Evolutionary conservation across 2,113 vertebrate genomes (phyloP), one percentile per base, ranked within the genome.

Genomic region (Triplophysa rosa): DNA sequence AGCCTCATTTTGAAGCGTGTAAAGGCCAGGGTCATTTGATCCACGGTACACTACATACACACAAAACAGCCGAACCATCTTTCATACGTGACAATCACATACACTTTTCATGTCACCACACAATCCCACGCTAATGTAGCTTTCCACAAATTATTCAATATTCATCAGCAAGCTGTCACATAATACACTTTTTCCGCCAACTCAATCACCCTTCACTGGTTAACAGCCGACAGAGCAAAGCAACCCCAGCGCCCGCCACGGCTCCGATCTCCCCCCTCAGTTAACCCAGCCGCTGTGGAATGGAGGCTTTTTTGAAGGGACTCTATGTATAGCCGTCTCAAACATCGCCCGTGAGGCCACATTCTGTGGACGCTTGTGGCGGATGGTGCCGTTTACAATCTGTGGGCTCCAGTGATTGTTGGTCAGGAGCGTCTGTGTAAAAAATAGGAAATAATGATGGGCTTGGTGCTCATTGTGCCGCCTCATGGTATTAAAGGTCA

Each of bases 141-240:
- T 83, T 71, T 54, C 79, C 69, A 79, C 69, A 68, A 77, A 71
- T 63, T 88, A 89, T 90, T 89, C 86, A 91, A 87, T 91, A 93
- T 91, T 88, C 81, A 92, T 86, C 86, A 89, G 68, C 86, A 89
- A 90, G 88, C 87, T 91, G 90, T 88, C 89, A 89, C 86, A 87
- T 89, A 91, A 90, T 81, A 84, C 81, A 79, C 81, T 88, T 72
- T 75, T 83, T 88, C 89, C 9, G 65, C 62, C 83, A 82, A 85
- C 87, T 89, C 84, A 82, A 85, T 87, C 66, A 70, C 45, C 42
- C 78, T 23, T 69, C 47, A 52, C 80, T 82, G 72, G 67, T 90
- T 87, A 87, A 87, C 83, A 89, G 88, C 80, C 89, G 88, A 89
- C 84, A 78, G 88, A 87, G 87, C 89, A 88, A 61, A 65, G 67